These are phyloP conservation scores for Coracopsis vasa DNA, from an alignment of 2,113 vertebrate genomes.

Conservation along the genomic window DNA sequence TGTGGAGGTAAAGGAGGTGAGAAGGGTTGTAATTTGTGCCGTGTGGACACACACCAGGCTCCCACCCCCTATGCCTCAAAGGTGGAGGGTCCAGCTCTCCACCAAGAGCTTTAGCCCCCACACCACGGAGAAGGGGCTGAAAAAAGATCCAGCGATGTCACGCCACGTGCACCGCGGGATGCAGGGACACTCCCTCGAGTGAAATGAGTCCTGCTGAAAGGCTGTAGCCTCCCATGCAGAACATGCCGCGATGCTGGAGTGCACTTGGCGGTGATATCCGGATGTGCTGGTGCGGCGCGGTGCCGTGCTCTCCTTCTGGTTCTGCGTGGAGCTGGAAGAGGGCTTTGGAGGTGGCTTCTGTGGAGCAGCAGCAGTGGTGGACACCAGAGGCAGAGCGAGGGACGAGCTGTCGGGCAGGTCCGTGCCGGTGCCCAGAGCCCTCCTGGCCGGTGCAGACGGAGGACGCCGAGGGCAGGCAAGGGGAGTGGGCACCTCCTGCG, in stretches of 20 bases:
- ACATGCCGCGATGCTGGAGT: neutral
- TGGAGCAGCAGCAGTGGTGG: rapidly evolving
- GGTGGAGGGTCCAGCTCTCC: neutral
- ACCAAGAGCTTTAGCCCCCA: neutral
- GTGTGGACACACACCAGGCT: conserved; percentile 7
- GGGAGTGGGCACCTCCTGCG: neutral
- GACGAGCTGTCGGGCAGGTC: rapidly evolving
- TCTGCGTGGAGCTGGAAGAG: rapidly evolving
- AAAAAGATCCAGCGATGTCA: neutral
- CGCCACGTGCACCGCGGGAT: rapidly evolving
- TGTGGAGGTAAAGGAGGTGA: conserved; percentile 71
- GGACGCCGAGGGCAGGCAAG: neutral
- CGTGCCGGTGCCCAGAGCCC: neutral
- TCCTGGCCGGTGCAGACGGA: rapidly evolving
- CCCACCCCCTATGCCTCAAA: neutral
- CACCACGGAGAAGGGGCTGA: neutral
- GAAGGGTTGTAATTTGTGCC: neutral
- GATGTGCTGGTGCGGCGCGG: neutral
- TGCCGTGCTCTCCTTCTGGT: neutral
- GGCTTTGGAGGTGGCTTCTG: too few relatives aligned
- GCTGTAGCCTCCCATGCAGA: neutral
- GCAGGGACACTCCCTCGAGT: rapidly evolving
- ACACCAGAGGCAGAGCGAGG: neutral
- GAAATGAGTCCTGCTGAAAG: neutral
- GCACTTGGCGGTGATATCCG: neutral